Conservation (phyloP, 2,797 vertebrate species). For the Thalassophryne amazonica region DNA sequence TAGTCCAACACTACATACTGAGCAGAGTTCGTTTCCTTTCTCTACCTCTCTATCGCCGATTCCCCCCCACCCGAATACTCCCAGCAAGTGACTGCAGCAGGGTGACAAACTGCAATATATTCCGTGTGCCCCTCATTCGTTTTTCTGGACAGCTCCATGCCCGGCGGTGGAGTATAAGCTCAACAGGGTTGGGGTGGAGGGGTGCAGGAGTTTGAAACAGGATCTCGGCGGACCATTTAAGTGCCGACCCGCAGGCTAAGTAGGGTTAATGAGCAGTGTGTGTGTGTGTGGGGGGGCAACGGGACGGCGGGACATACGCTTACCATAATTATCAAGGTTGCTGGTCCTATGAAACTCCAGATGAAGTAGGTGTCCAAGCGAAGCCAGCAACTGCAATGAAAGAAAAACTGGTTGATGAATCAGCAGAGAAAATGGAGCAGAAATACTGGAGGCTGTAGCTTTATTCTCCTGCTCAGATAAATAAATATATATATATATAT, state of each 20-base stretch:
- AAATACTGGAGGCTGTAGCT: conserved; percentile 44
- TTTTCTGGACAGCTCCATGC: conserved; percentile 52
- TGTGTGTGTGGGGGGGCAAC: neutral
- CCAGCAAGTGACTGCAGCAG: conserved; percentile 40
- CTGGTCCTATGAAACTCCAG: conserved; percentile 99
- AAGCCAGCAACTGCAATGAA: conserved; percentile 92
- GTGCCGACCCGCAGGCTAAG: conserved; percentile 79
- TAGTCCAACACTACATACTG: conserved; percentile 61
- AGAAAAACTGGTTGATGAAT: conserved; percentile 69
- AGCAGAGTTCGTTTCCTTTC: conserved; percentile 51
- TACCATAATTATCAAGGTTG: conserved; percentile 99
- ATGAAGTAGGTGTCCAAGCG: conserved; percentile 99
- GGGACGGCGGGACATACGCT: conserved; percentile 48
- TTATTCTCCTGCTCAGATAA: conserved; percentile 69
- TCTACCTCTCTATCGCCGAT: conserved; percentile 5
- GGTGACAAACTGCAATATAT: conserved; percentile 65
- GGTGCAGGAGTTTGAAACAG: conserved; percentile 28
- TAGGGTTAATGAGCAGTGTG: conserved; percentile 82
- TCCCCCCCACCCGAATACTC: conserved; percentile 9
- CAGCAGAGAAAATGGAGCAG: conserved; percentile 17
- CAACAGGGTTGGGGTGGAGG: conserved; percentile 54
- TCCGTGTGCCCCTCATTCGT: conserved; percentile 58
- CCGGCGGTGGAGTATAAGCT: conserved; percentile 53
- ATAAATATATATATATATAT: no score
- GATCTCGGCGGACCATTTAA: conserved; percentile 75